Evolutionary conservation across 1,140 invertebrate species (phyloP), one percentile per base, ranked within the genome.

Genomic region (Orius insidiosus): DNA sequence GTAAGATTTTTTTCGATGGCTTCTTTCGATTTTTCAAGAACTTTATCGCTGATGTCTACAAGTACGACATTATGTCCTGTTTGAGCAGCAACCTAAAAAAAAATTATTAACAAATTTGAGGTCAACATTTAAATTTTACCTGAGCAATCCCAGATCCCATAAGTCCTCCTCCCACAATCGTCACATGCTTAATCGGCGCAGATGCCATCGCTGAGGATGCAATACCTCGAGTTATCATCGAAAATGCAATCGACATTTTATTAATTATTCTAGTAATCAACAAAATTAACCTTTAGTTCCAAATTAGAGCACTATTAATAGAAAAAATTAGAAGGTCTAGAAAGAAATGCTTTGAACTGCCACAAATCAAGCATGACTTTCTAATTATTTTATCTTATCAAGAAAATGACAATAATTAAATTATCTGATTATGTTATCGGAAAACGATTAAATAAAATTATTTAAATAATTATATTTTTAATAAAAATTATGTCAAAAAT

Each of bases 71-170:
- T 69, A 55, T 85, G 76, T 2, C 81, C 82, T 35, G 74, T 72
- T 63, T 80, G 72, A 14, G 83, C 84, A 53, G 80, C 72, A 45
- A 87, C 79, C 80, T 85, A 56, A 1, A 62, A 61, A 45, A 54
- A 46, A 52, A 4, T 36, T 11, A 5, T 15, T 36, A 3, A 3
- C 35, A 36, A n/a, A 11, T 11, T 36, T 36, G 5, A n/a, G n/a
- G n/a, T n/a, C n/a, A 36, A 36, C 3, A 11, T 11, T n/a, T 36
- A 36, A 36, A 5, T 39, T 5, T 38, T 67, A 85, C 83, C 73
- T 93, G 85, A 44, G 86, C 85, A 58, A 92, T 90, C 24, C 80
- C 80, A 35, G 79, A 75, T 11, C 83, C 83, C 83, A 92, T 92
- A 1, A 88, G 60, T 14, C 87, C 87, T 51, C 81, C 76, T 15